Conservation (phyloP, 2,888 invertebrate species). For the Hypomecis atomaria region DNA sequence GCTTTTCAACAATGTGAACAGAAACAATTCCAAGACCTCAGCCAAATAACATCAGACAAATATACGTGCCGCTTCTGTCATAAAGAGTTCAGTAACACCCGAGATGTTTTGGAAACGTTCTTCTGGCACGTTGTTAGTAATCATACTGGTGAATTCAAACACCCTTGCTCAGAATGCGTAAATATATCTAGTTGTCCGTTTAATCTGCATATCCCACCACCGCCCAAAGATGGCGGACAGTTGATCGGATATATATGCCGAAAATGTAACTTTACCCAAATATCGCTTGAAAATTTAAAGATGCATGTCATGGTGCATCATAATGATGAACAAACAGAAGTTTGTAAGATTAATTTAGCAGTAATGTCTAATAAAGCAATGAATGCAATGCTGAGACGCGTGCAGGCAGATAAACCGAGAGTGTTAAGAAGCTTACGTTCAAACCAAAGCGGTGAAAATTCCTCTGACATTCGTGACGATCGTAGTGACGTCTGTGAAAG, state of each 20-base stretch:
- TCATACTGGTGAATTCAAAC: constrained; percentile 92
- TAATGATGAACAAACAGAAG: constrained; percentile 74
- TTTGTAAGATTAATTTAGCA: constrained; percentile 72
- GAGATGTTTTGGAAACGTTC: constrained; percentile 75
- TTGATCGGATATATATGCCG: constrained; percentile 87
- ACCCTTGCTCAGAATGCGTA: constrained; percentile 86
- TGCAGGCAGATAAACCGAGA: constrained; percentile 46
- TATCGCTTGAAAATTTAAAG: constrained; percentile 85
- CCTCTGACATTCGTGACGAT: constrained; percentile 53
- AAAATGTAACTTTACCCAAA: constrained; percentile 90
- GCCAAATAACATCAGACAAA: constrained; percentile 65
- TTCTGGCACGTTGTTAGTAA: constrained; percentile 89
- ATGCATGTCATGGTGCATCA: constrained; percentile 86
- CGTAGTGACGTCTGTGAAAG: constrained; percentile 51
- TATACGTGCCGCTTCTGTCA: constrained; percentile 75
- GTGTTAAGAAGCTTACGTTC: constrained; percentile 59
- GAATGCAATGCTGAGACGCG: constrained; percentile 45
- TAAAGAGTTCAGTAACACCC: constrained; percentile 63
- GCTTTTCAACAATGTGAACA: constrained; percentile 83
- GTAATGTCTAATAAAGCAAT: constrained; percentile 61
- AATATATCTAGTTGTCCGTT: constrained; percentile 63
- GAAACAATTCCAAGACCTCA: constrained; percentile 65
- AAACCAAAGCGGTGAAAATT: constrained; percentile 51
- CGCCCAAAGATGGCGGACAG: constrained; percentile 72
- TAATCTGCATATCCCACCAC: constrained; percentile 71